These are phyloP conservation scores for Cantharis nigra DNA, from an alignment of 2,888 invertebrate species.

Conservation along the genomic window DNA sequence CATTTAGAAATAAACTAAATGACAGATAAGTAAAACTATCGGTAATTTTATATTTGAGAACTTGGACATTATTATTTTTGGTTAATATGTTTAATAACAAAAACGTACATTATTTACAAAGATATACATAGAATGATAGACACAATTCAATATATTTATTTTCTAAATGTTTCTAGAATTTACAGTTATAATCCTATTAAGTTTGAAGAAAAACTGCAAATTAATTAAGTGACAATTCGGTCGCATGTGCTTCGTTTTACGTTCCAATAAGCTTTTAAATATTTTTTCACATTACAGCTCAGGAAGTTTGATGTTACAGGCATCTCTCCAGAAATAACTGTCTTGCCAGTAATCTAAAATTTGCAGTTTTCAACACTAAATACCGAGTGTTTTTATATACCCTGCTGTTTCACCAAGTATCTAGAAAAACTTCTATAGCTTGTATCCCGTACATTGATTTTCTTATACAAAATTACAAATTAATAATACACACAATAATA, in stretches of 20 bases:
- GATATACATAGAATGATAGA: background rate
- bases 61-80: background rate
- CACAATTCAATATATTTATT: background rate
- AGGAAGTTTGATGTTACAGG: no score
- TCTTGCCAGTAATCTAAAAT: background rate
- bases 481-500: slow-evolving; percentile 1
- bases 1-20: background rate
- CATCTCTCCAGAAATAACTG: background rate
- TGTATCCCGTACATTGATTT: background rate
- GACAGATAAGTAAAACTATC: background rate
- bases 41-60: background rate
- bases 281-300: no score
- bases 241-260: no score
- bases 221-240: background rate
- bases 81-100: background rate
- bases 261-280: background rate
- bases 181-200: background rate
- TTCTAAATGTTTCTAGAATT: background rate
- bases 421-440: background rate
- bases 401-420: background rate
- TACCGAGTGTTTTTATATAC: background rate
- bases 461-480: background rate
- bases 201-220: background rate
- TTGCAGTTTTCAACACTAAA: background rate
- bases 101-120: background rate